Conservation (phyloP, 2,888 invertebrate genomes). For the Eugnorisma glareosa region DNA sequence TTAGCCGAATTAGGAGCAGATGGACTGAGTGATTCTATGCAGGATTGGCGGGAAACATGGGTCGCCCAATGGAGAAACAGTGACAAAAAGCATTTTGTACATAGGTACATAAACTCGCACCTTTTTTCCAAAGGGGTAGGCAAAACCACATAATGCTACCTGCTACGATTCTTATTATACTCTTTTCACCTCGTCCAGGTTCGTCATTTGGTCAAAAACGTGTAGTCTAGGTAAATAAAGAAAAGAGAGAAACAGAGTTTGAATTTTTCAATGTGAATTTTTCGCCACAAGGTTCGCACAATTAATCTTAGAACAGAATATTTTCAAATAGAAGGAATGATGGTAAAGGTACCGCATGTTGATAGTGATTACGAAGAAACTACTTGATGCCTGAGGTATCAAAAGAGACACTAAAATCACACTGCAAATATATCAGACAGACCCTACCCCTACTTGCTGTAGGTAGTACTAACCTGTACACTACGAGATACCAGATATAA, state of each 20-base stretch:
- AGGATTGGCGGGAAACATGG: conserved; percentile 10
- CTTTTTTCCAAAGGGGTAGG: too few relatives aligned
- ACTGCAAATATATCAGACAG: neutral
- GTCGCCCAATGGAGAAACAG: neutral
- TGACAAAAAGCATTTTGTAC: neutral
- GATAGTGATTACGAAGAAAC: neutral
- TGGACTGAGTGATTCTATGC: conserved; percentile 21
- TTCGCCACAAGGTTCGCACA: too few relatives aligned
- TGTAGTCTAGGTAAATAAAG: neutral
- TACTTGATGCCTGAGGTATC: neutral
- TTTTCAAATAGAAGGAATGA: neutral
- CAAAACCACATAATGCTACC: neutral
- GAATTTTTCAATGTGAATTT: too few relatives aligned
- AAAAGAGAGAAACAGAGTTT: neutral
- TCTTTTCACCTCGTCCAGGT: neutral
- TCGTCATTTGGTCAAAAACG: too few relatives aligned
- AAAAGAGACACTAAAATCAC: neutral
- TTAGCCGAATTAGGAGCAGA: conserved; percentile 67
- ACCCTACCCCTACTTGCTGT: neutral
- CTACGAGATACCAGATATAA: neutral
- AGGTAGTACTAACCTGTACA: too few relatives aligned
- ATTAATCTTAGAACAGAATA: neutral
- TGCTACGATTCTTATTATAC: neutral
- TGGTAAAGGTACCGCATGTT: neutral
- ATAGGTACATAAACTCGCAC: neutral